Evolutionary conservation across 2,888 invertebrate species (phyloP), one percentile per base, ranked within the genome.

Genomic region (Xanthia icteritia): DNA sequence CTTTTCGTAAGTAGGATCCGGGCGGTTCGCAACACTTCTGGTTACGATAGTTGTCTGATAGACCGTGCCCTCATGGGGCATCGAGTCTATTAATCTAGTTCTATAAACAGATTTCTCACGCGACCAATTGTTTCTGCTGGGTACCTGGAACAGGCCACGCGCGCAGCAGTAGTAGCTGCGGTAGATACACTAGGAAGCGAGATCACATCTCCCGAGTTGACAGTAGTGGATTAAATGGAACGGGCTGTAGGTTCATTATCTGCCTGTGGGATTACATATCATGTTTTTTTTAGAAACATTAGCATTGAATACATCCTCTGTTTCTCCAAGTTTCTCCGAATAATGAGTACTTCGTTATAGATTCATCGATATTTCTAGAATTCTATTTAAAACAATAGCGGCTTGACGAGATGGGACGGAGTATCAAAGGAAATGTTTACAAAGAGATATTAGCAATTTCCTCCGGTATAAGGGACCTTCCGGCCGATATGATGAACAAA

Each of bases 381-480:
- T 23, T 68, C 39, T 70, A 73, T 31, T 63, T 64, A 74, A 76
- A 76, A 66, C 27, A 31, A 81, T 72, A 72, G 36, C 58, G 54
- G 20, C 72, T 68, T 71, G 68, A 81, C 48, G 69, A 80, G 51
- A 36, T 51, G n/a, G 60, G 27, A 48, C 39, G 54, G 6, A 36
- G 63, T 77, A 60, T 77, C 82, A 85, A 84, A 82, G 82, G 77
- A 75, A 81, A 82, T 70, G 54, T 77, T 73, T 70, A 75, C 74
- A 81, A 81, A 83, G 82, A 68, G 71, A 83, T 82, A 84, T 82
- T 69, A 78, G 76, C 83, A 85, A 79, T 85, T 82, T 85, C 79
- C 79, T 78, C 45, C 51, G 23, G 64, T 69, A 72, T 63, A 76
- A 51, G 54, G 51, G 56, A 76, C 39, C 63, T 79, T 85, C 71